Conservation (phyloP, 2,113 vertebrate species). For the Chlorodrepanis virens region DNA sequence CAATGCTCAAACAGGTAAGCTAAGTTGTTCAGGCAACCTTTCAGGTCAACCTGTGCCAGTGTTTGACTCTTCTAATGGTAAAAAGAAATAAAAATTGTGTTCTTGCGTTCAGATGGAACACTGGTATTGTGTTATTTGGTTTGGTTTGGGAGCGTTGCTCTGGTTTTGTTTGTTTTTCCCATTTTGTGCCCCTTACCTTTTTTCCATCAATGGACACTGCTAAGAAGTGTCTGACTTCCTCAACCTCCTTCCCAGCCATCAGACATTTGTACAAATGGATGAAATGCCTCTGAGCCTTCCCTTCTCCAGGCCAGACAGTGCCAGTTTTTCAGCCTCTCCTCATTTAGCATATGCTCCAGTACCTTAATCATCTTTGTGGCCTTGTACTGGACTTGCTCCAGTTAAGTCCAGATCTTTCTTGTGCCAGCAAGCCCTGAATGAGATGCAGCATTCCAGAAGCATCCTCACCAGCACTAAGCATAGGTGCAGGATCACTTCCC, state of each 20-base stretch:
- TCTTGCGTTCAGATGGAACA: background rate
- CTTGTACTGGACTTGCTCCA: background rate
- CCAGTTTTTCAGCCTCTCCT: background rate
- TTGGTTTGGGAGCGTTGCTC: background rate
- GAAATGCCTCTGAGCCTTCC: background rate
- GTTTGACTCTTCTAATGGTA: background rate
- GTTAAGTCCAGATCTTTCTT: background rate
- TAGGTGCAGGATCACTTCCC: background rate
- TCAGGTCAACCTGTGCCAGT: background rate
- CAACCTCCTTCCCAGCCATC: background rate
- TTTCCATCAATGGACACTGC: background rate
- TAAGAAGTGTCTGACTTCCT: background rate
- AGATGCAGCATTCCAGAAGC: background rate
- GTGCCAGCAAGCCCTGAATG: background rate
- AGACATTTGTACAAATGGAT: background rate
- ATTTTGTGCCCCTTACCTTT: background rate
- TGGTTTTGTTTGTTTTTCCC: background rate
- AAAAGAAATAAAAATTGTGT: fast-evolving
- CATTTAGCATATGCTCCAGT: background rate
- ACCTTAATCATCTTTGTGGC: background rate
- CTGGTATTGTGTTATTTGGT: background rate
- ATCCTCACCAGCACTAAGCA: background rate
- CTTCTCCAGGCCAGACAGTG: background rate
- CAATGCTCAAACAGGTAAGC: background rate
- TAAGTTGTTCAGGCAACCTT: background rate